Base-by-base conservation (phyloP, 30 jellyfish, hydroid and myxozoan genomes). In the Aurelia sp. region DNA sequence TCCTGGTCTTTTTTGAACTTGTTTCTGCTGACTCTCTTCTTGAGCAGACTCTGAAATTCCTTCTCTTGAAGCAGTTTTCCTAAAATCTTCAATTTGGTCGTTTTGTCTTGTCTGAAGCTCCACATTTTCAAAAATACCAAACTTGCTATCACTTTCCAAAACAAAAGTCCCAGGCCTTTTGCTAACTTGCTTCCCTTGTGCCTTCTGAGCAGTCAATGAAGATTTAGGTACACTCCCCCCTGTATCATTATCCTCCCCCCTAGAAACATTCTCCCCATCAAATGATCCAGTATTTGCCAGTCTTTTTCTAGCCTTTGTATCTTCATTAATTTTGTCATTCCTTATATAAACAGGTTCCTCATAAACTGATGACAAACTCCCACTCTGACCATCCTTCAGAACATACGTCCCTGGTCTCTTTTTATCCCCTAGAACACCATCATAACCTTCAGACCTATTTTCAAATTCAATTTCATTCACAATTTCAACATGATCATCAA, bases 161-260 rank as follows among this genome's bases (percentile, higher is more conserved):
- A 59, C 83, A 65, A 66, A 81, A 4, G 91, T 81, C 12, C 73
- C 67, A 17, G 82, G 91, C 21, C 83, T 81, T 57, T 81, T 67
- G 2, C 38, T 19, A 44, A 8, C 55, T 44, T 44, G 13, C 15
- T 13, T 44, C 15, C 15, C 55, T 44, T 13, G 8, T 8, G 55
- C 9, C 55, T 44, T 13, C 15, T 44, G 13, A 7, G 15, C 55
- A 44, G 15, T 44, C 55, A 44, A 5, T 0, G 16, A 44, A 44
- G 55, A 44, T 44, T 9, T 13, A 2, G 13, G 55, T 9, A 5
- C 55, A 44, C 15, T 44, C 55, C 55, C 55, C 15, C 55, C 55
- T 5, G 15, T 3, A 7, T 44, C 15, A 44, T 0, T 9, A 44
- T 44, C 55, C 16, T 44, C 15, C 55, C 55, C 55, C 55, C 55